These are phyloP conservation scores for Asbolus verrucosus DNA, from an alignment of 1,140 invertebrate genomes.

Conservation along the genomic window DNA sequence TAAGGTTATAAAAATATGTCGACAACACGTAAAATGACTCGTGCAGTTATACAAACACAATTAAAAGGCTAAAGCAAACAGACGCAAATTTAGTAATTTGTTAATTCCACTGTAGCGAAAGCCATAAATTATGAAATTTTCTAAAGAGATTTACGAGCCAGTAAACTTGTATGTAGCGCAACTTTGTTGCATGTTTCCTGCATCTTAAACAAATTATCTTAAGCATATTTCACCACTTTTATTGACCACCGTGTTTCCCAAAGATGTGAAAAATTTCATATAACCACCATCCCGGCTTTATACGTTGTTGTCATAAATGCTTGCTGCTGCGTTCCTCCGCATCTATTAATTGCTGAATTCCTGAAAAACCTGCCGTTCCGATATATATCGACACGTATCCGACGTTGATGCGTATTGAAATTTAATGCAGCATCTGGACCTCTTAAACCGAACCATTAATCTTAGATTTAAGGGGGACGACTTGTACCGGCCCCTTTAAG, in stretches of 20 bases:
- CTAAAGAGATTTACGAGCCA: constrained; percentile 7
- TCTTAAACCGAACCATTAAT: background rate
- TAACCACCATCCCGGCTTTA: background rate
- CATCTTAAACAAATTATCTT: no score
- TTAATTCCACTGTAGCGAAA: constrained; percentile 17
- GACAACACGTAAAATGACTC: background rate
- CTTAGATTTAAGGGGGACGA: background rate
- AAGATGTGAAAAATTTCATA: no score
- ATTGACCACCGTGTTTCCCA: no score
- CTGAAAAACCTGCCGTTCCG: background rate
- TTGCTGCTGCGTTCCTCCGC: background rate
- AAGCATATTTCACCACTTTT: no score
- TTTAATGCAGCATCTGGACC: background rate
- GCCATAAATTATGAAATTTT: constrained; percentile 16
- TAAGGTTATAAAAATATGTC: background rate
- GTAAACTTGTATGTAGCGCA: background rate
- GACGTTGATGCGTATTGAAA: background rate
- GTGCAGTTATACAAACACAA: constrained; percentile 9
- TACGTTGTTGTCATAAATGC: constrained; percentile 10
- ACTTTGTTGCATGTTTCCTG: constrained; percentile 8
- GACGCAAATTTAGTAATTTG: constrained; percentile 25
- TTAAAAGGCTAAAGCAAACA: constrained; percentile 4
- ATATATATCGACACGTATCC: background rate
- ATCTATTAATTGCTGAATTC: constrained; percentile 26
- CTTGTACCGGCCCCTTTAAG: no score